Conservation (phyloP, 2,113 vertebrate genomes). For the Ia io region DNA sequence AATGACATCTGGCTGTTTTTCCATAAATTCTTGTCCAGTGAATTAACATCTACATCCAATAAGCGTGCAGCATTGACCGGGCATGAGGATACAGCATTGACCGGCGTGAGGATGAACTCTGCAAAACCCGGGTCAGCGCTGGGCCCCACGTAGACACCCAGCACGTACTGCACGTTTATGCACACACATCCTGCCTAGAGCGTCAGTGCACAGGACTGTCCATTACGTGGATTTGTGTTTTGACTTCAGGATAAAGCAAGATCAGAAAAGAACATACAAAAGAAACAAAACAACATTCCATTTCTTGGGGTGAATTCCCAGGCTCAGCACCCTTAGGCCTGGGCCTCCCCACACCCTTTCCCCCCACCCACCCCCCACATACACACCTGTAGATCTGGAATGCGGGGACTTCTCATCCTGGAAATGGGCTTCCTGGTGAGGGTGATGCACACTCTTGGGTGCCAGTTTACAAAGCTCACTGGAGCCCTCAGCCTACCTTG, state of each 20-base stretch:
- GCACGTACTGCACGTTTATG: fast-evolving
- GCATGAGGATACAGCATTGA: fast-evolving
- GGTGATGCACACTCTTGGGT: too few relatives aligned
- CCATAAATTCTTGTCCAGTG: not conserved
- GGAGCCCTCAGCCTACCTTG: not conserved
- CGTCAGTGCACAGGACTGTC: not conserved
- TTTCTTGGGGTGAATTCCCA: not conserved
- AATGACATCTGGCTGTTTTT: not conserved
- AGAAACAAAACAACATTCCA: not conserved
- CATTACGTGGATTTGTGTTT: not conserved
- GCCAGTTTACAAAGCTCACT: not conserved
- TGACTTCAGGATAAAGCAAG: not conserved
- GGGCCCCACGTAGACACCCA: fast-evolving
- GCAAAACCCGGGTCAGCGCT: not conserved
- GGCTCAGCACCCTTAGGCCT: not conserved
- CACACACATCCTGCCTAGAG: not conserved
- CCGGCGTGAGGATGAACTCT: fast-evolving
- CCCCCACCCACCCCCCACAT: too few relatives aligned
- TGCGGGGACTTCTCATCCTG: not conserved
- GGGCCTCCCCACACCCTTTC: not conserved
- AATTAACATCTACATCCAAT: fast-evolving
- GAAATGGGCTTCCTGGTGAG: not conserved
- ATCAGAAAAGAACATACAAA: not conserved
- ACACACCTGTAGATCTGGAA: too few relatives aligned
- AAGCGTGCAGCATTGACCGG: fast-evolving